Evolutionary conservation across 2,888 invertebrate species (phyloP), one percentile per base, ranked within the genome.

Genomic region (Muschampia plurimacula): DNA sequence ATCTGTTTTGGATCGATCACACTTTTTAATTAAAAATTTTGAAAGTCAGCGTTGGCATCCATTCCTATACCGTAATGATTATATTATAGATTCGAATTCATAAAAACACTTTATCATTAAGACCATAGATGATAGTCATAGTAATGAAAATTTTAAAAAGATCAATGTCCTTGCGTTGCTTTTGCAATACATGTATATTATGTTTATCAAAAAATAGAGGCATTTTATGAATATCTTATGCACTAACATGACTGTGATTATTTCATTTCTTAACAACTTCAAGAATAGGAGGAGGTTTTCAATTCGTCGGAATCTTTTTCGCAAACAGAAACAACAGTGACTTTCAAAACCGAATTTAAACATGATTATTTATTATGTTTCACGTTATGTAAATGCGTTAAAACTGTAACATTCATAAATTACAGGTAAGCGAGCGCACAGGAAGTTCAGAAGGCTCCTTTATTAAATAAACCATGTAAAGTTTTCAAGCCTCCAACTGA

Each of bases 391-490:
- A 70, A 65, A 70, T 70, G 64, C 39, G 57, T 32, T 64, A 70
- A 63, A 69, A 55, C 63, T 57, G 69, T 65, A 39, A 71, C 60
- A 71, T 71, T 65, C 66, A 71, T 71, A 66, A 71, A 66, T 71
- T 13, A 66, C 71, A 71, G 71, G 71, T 71, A 66, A 49, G 66
- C 66, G 64, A 71, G 65, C 65, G 39, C 44, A 59, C 63, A 55
- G 52, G 65, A 57, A 65, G 49, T 39, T 65, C 55, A 28, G 22
- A 69, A 66, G 66, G 71, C 66, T 60, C 66, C 65, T 13, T 71
- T 71, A 71, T 71, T 71, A 39, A 71, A 71, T 71, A 71, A 66
- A 66, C 59, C 71, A 66, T 71, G 71, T 60, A 66, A 71, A 66
- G 65, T 65, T 71, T 71, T 49, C 46, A 55, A 52, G 52, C 52